Evolutionary conservation across 2,888 invertebrate species (phyloP).

Genomic region (Opisthograptis luteolata): DNA sequence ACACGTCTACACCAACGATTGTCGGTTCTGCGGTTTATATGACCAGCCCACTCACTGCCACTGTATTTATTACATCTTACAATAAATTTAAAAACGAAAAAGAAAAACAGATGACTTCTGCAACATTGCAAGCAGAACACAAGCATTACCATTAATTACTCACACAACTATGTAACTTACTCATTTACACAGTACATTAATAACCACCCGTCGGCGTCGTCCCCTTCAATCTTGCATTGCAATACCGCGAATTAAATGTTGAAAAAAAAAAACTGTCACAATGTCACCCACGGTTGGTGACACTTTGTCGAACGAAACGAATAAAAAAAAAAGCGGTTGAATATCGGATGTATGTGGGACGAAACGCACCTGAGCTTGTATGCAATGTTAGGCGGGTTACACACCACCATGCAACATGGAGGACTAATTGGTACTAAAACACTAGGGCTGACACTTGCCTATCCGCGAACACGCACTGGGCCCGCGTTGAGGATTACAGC

Average conservation of each 20-base stretch:
- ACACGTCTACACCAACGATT: too few relatives aligned
- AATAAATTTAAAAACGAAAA: too few relatives aligned
- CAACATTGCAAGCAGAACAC: not conserved
- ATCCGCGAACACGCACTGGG: too few relatives aligned
- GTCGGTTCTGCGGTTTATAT: too few relatives aligned
- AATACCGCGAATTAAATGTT: not conserved
- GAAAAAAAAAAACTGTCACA: not conserved
- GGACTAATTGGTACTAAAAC: too few relatives aligned
- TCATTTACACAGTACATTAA: not conserved
- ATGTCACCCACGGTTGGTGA: not conserved
- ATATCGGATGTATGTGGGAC: not conserved
- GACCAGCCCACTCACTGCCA: too few relatives aligned
- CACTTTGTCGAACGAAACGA: not conserved
- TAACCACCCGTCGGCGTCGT: not conserved
- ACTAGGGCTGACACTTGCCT: too few relatives aligned
- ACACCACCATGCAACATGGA: too few relatives aligned
- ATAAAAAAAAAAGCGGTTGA: not conserved
- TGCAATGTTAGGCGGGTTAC: not conserved
- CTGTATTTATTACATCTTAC: too few relatives aligned
- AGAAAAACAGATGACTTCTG: too few relatives aligned
- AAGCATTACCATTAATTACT: not conserved
- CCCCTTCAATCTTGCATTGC: not conserved
- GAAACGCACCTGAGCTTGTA: not conserved
- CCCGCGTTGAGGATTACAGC: too few relatives aligned
- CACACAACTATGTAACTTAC: not conserved